Evolutionary conservation across 2,113 vertebrate species (phyloP).

Genomic region (Oncorhynchus masou): DNA sequence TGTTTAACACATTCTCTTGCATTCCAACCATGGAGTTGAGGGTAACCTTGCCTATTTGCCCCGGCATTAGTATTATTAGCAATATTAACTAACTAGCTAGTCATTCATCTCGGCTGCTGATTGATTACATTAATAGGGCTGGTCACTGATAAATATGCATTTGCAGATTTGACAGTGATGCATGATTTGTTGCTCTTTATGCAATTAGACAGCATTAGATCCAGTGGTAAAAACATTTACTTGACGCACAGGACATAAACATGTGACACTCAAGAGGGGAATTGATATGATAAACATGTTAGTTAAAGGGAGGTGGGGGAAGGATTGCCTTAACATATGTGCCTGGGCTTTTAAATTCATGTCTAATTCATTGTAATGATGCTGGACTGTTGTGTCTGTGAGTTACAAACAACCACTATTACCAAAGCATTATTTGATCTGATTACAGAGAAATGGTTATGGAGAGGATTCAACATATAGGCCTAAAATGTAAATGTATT

Average conservation of each 20-base stretch:
- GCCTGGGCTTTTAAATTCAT: too few relatives aligned
- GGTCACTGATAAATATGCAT: conserved; percentile 17
- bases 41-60: not conserved
- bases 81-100: conserved; percentile 16
- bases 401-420: too few relatives aligned
- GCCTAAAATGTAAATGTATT: not conserved
- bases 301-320: not conserved
- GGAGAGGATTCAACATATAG: not conserved
- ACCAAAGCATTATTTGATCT: not conserved
- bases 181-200: conserved; percentile 1
- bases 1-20: not conserved
- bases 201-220: not conserved
- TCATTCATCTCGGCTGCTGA: conserved; percentile 38
- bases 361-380: too few relatives aligned
- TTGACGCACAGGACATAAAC: not conserved
- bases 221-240: not conserved
- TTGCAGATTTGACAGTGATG: conserved; percentile 13
- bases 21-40: conserved; percentile 13
- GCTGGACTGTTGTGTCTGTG: too few relatives aligned
- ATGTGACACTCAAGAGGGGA: not conserved
- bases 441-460: not conserved
- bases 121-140: conserved; percentile 30
- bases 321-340: not conserved
- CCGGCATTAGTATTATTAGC: conserved; percentile 29
- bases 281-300: not conserved